phyloP scores from a whole-genome alignment of 2,888 invertebrate species.

The Siphonodentalium dalli region DNA sequence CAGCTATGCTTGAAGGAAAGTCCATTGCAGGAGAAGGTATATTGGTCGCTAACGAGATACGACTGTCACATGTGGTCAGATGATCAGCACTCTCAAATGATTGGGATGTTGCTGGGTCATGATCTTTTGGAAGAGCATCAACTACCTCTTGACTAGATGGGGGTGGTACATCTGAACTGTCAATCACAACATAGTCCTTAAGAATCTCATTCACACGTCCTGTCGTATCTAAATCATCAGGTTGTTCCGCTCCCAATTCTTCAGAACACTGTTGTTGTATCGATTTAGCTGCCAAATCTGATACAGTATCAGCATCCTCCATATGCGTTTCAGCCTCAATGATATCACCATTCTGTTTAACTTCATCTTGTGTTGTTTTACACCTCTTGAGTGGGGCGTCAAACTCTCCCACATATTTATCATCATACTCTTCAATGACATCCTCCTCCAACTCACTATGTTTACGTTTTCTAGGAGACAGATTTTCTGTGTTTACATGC shows the following conservation, averaged over 20 bases:
- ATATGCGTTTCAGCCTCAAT: slow-evolving; percentile 12
- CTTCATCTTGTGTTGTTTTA: slow-evolving; percentile 16
- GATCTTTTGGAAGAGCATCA: slow-evolving; percentile 34
- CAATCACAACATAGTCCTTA: slow-evolving; percentile 51
- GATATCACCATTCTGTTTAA: too few relatives aligned
- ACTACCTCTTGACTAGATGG: slow-evolving; percentile 43
- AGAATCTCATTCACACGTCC: slow-evolving; percentile 11
- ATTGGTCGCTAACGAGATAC: neutral
- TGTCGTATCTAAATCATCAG: slow-evolving; percentile 10
- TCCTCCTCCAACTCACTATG: neutral
- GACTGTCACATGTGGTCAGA: slow-evolving; percentile 1
- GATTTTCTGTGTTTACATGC: too few relatives aligned
- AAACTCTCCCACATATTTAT: too few relatives aligned
- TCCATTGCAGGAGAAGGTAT: slow-evolving; percentile 3
- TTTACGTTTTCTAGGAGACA: too few relatives aligned
- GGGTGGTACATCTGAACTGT: slow-evolving; percentile 46
- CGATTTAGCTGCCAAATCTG: slow-evolving; percentile 10
- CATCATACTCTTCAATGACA: neutral
- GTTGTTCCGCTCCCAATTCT: neutral
- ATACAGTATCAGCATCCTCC: slow-evolving; percentile 13
- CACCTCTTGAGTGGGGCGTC: slow-evolving; percentile 24
- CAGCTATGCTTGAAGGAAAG: slow-evolving; percentile 10
- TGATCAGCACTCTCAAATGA: neutral
- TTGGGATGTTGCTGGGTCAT: neutral
- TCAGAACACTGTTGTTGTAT: neutral